A percentile compares a stretch with the other conserved stretches of the same genome.
These are phyloP conservation scores for Thyatira batis DNA, from an alignment of 2,888 invertebrate species.

Conservation along the genomic window DNA sequence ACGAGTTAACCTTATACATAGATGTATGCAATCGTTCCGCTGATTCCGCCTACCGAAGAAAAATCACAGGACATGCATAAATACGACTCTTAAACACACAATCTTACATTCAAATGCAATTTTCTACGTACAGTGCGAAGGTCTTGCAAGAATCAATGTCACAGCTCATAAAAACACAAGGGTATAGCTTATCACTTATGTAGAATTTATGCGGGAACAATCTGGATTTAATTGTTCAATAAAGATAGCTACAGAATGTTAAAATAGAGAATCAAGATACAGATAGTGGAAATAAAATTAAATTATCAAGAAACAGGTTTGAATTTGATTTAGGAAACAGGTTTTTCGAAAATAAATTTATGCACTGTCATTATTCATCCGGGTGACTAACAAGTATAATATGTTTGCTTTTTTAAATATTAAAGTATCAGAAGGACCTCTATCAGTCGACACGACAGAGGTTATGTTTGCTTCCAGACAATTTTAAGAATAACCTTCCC, in stretches of 20 bases:
- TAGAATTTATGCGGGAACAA: slow-evolving; percentile 38
- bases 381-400: not conserved
- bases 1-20: slow-evolving; percentile 18
- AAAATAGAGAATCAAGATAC: not conserved
- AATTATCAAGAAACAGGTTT: not conserved
- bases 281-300: not conserved
- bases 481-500: slow-evolving; percentile 53
- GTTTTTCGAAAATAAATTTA: not conserved
- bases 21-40: slow-evolving; percentile 22
- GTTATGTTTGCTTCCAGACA: slow-evolving; percentile 17
- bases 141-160: slow-evolving; percentile 44
- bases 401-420: not conserved
- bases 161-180: slow-evolving; percentile 36
- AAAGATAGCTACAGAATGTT: slow-evolving; percentile 23
- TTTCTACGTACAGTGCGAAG: slow-evolving; percentile 40
- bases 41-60: slow-evolving; percentile 28
- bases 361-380: not conserved
- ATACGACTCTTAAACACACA: slow-evolving; percentile 36
- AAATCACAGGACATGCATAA: slow-evolving; percentile 32
- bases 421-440: not conserved
- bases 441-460: not conserved
- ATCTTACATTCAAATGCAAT: slow-evolving; percentile 55
- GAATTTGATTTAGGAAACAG: not conserved
- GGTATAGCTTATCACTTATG: slow-evolving; percentile 44
- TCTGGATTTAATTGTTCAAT: slow-evolving; percentile 42